Evolutionary conservation across 2,888 invertebrate genomes (phyloP).

Genomic region (Calameuta filiformis): DNA sequence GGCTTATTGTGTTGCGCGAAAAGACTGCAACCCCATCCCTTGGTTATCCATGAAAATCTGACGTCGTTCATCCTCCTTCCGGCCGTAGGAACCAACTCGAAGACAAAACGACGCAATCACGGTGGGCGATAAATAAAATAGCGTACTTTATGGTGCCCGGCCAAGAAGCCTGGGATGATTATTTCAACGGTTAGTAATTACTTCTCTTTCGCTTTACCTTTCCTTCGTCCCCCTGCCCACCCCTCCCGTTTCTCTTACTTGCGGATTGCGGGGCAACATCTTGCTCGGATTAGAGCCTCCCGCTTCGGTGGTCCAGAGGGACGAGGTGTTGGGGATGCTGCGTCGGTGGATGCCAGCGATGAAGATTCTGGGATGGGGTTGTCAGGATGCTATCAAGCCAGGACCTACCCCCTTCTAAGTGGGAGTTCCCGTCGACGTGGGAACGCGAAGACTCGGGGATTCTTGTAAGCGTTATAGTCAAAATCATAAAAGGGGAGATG

Average conservation of each 20-base stretch:
- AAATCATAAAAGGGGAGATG: slow-evolving; percentile 35
- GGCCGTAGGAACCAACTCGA: neutral
- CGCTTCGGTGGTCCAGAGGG: neutral
- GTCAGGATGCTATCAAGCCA: neutral
- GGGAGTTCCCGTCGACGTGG: neutral
- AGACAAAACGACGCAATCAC: slow-evolving; percentile 2
- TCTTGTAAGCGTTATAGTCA: slow-evolving; percentile 40
- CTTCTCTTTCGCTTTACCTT: slow-evolving; percentile 52
- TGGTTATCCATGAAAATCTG: slow-evolving; percentile 7
- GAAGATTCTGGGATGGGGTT: neutral
- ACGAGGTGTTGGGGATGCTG: neutral
- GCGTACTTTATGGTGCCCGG: slow-evolving; percentile 21
- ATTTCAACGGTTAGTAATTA: slow-evolving; percentile 61
- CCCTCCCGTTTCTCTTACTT: slow-evolving; percentile 36
- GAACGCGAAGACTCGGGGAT: neutral
- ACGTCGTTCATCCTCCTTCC: neutral
- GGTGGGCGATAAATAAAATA: slow-evolving; percentile 39
- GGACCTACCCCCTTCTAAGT: neutral
- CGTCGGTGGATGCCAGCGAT: neutral
- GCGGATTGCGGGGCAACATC: slow-evolving; percentile 50
- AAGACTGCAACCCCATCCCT: neutral
- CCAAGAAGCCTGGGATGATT: slow-evolving; percentile 42
- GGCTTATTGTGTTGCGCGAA: neutral
- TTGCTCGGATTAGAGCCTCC: slow-evolving; percentile 57
- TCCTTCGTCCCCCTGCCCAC: slow-evolving; percentile 22